A percentile compares a stretch with the other conserved stretches of the same genome.
These are phyloP conservation scores for Steinernema hermaphroditum DNA, from an alignment of 2,888 invertebrate genomes.

Conservation along the genomic window DNA sequence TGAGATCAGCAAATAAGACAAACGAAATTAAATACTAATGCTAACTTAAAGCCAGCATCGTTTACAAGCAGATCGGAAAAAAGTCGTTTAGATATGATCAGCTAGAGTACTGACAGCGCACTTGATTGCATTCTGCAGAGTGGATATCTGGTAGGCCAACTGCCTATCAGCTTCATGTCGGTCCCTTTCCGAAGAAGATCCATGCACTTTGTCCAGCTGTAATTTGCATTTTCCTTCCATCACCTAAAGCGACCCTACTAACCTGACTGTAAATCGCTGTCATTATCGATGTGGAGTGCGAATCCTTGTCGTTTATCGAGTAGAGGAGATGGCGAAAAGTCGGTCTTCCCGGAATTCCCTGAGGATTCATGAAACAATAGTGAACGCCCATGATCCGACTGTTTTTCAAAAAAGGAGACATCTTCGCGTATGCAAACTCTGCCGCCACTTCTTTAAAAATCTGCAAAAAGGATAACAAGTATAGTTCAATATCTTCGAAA, in stretches of 20 bases:
- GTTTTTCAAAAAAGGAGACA: background rate
- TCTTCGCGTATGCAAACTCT: background rate
- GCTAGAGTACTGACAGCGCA: background rate
- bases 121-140: background rate
- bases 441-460: background rate
- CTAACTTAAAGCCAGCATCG: too few relatives aligned
- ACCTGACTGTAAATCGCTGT: background rate
- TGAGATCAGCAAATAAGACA: too few relatives aligned
- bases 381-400: background rate
- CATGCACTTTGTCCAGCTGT: too few relatives aligned
- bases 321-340: constrained; percentile 14
- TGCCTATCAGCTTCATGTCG: background rate
- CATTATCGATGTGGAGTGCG: constrained; percentile 9
- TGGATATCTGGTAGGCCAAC: background rate
- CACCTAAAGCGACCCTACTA: background rate
- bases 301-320: constrained; percentile 5
- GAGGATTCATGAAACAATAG: constrained; percentile 11
- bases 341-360: background rate
- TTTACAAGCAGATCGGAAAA: too few relatives aligned
- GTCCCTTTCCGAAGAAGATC: background rate
- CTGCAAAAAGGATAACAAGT: background rate
- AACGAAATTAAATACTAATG: too few relatives aligned
- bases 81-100: background rate
- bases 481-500: too few relatives aligned
- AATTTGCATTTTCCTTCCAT: too few relatives aligned